Conservation (phyloP, 2,113 vertebrate genomes). For the Oplegnathus fasciatus region DNA sequence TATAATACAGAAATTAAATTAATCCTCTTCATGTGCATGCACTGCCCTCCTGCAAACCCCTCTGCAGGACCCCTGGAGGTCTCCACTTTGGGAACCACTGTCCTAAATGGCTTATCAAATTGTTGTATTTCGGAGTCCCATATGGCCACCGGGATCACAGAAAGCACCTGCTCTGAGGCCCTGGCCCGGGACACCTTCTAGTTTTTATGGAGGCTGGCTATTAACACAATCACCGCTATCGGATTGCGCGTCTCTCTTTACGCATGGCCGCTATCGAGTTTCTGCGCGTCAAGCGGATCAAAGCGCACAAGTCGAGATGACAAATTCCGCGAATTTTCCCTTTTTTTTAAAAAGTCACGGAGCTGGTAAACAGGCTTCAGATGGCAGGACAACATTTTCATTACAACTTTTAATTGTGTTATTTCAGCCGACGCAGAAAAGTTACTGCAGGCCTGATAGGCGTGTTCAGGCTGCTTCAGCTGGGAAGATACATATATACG, state of each 20-base stretch:
- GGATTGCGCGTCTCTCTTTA: slow-evolving; percentile 77
- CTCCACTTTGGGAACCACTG: slow-evolving; percentile 66
- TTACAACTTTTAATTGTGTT: slow-evolving; percentile 37
- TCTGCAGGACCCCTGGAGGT: slow-evolving; percentile 50
- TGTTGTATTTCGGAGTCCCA: slow-evolving; percentile 68
- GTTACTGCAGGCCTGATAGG: background rate
- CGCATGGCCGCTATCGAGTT: slow-evolving; percentile 70
- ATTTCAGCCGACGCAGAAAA: slow-evolving; percentile 9
- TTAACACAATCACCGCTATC: slow-evolving; percentile 82
- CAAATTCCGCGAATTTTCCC: slow-evolving; percentile 71
- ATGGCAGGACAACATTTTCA: slow-evolving; percentile 30
- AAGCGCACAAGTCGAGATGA: slow-evolving; percentile 74
- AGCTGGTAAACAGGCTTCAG: slow-evolving; percentile 49
- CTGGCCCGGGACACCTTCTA: slow-evolving; percentile 73
- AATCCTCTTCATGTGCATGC: background rate
- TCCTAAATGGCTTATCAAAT: slow-evolving; percentile 75
- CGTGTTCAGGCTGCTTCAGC: slow-evolving; percentile 1
- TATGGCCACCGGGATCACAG: slow-evolving; percentile 75
- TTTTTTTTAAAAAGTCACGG: slow-evolving; percentile 53
- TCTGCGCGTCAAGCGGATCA: slow-evolving; percentile 77
- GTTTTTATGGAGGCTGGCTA: slow-evolving; percentile 79
- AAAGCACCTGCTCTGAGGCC: slow-evolving; percentile 83
- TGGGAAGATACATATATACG: background rate
- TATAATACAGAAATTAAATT: slow-evolving; percentile 34
- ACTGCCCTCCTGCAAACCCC: slow-evolving; percentile 9